Evolutionary conservation across 2,888 invertebrate species (phyloP).

Genomic region (Gortyna flavago): DNA sequence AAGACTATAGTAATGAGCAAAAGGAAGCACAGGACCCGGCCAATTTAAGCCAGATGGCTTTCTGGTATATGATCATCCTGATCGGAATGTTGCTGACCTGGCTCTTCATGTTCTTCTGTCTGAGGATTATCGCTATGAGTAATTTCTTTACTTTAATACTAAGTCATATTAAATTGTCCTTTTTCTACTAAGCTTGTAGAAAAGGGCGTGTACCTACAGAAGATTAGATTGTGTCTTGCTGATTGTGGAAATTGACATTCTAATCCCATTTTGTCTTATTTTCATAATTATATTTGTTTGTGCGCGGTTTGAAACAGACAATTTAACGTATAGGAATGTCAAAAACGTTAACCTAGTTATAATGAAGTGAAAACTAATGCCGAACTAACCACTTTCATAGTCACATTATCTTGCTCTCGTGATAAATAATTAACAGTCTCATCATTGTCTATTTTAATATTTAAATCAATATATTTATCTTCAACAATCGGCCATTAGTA

Average conservation of each 20-base stretch:
- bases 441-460: background rate
- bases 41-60: constrained; percentile 76
- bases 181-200: constrained; percentile 4
- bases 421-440: background rate
- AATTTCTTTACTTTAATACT: constrained; percentile 55
- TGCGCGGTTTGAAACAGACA: background rate
- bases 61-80: constrained; percentile 83
- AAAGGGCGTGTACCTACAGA: background rate
- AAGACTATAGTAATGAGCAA: constrained; percentile 57
- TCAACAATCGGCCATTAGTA: background rate
- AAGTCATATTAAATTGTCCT: background rate
- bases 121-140: constrained; percentile 80
- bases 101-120: constrained; percentile 82
- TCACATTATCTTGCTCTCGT: background rate
- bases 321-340: background rate
- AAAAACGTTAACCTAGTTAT: background rate
- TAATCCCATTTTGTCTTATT: constrained; percentile 16
- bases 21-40: constrained; percentile 60
- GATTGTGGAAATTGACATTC: constrained; percentile 3
- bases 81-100: constrained; percentile 80
- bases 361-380: background rate
- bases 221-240: constrained; percentile 20
- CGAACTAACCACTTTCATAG: background rate
- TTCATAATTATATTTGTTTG: background rate
- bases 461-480: too few species aligned